Percentiles rank a stretch among this genome's conserved stretches.
These are phyloP conservation scores for Drosophila barbarae DNA, from an alignment of 2,888 invertebrate genomes.

Conservation along the genomic window DNA sequence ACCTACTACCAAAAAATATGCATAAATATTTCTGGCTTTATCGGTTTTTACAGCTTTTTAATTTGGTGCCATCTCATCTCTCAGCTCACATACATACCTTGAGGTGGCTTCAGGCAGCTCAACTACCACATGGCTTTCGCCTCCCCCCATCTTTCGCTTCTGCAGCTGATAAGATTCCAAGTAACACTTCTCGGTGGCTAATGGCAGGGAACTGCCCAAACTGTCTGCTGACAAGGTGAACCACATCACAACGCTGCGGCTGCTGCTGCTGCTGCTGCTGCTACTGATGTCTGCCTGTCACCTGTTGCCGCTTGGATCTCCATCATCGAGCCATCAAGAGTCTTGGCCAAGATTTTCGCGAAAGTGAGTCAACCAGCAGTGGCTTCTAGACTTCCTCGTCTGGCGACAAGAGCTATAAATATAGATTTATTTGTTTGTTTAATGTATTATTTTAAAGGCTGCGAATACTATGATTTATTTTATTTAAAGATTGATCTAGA, in stretches of 20 bases:
- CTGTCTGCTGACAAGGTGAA: conserved; percentile 2
- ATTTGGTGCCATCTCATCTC: conserved; percentile 14
- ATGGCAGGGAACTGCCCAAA: conserved; percentile 3
- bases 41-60: conserved; percentile 32
- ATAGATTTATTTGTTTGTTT: background rate
- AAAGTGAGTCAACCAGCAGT: conserved; percentile 3
- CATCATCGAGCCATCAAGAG: too few relatives aligned
- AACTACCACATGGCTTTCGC: conserved; percentile 2
- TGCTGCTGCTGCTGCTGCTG: background rate
- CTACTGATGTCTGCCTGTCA: background rate
- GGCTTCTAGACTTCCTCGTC: conserved; percentile 7
- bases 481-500: too few relatives aligned
- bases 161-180: background rate
- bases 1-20: conserved; percentile 35
- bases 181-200: background rate
- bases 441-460: background rate
- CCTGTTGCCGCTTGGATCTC: background rate
- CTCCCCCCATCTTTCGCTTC: background rate
- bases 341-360: background rate
- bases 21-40: conserved; percentile 41
- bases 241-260: background rate
- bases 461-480: too few relatives aligned
- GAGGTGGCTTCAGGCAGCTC: background rate
- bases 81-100: conserved; percentile 2
- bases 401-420: background rate